Conservation (phyloP, 1,140 invertebrate genomes). For the Ceratosolen solmsi region DNA sequence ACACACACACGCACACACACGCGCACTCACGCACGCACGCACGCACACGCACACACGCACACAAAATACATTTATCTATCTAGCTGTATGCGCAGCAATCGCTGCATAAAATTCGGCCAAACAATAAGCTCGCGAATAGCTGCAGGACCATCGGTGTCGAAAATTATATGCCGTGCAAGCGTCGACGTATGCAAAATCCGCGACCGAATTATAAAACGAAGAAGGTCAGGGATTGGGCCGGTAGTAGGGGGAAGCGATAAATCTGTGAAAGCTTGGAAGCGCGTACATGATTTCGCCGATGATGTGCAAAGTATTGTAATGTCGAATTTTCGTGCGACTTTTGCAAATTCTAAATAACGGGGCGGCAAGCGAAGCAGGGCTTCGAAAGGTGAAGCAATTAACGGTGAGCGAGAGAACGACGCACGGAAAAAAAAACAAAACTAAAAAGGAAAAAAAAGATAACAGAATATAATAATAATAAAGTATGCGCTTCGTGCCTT, state of each 20-base stretch:
- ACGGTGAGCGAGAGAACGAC: background rate
- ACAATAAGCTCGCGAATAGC: background rate
- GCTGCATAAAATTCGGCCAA: background rate
- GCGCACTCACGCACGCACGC: background rate
- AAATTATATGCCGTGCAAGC: conserved; percentile 22
- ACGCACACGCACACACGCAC: background rate
- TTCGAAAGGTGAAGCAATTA: background rate
- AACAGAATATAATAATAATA: background rate
- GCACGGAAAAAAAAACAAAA: no score
- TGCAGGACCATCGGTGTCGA: background rate
- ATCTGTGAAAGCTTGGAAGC: background rate
- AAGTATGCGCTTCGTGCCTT: background rate
- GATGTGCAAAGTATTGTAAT: conserved; percentile 27
- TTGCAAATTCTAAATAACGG: background rate
- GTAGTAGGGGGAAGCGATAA: background rate
- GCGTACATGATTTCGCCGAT: conserved; percentile 1
- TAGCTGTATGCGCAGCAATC: no score
- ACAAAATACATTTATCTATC: no score
- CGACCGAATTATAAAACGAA: conserved; percentile 8
- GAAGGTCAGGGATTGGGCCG: background rate
- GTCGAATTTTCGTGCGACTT: conserved; percentile 3
- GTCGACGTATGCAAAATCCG: conserved; percentile 3
- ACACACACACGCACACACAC: no score
- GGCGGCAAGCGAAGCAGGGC: background rate
- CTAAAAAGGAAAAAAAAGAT: background rate